These are phyloP conservation scores for Polydesmus complanatus DNA, from an alignment of 2,888 invertebrate genomes.

Conservation along the genomic window DNA sequence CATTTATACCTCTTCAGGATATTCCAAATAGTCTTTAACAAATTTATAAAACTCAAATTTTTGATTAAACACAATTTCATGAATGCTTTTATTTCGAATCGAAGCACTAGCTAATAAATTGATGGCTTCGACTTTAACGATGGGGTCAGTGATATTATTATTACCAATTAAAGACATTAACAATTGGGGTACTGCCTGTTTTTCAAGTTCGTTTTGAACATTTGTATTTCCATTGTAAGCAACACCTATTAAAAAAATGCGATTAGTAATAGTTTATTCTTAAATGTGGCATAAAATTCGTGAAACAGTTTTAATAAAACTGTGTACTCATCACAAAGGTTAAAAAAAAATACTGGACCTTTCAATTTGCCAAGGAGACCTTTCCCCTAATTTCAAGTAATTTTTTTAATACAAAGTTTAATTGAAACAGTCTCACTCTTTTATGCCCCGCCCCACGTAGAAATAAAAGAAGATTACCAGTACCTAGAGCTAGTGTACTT, in stretches of 20 bases:
- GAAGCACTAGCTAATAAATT: neutral
- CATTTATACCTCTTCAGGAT: neutral
- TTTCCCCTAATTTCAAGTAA: no score
- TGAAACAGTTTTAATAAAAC: no score
- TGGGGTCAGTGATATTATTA: no score
- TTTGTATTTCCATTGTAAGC: neutral
- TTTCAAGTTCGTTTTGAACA: neutral
- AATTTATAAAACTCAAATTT: neutral
- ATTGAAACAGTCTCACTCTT: no score
- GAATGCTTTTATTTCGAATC: neutral
- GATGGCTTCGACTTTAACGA: neutral
- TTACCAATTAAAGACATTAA: neutral
- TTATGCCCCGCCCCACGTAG: no score
- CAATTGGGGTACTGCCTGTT: neutral
- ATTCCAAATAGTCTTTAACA: neutral
- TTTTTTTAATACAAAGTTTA: no score
- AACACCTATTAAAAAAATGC: neutral
- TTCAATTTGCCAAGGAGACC: no score
- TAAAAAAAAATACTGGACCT: no score
- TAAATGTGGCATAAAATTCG: no score
- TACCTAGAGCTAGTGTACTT: neutral
- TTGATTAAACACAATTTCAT: neutral
- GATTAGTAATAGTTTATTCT: no score
- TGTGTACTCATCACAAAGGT: no score
- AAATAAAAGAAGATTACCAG: no score